A percentile compares a stretch with the other conserved stretches of the same genome.
Evolutionary conservation across 2,797 vertebrate genomes (phyloP).

Genomic region (Heliangelus exortis): DNA sequence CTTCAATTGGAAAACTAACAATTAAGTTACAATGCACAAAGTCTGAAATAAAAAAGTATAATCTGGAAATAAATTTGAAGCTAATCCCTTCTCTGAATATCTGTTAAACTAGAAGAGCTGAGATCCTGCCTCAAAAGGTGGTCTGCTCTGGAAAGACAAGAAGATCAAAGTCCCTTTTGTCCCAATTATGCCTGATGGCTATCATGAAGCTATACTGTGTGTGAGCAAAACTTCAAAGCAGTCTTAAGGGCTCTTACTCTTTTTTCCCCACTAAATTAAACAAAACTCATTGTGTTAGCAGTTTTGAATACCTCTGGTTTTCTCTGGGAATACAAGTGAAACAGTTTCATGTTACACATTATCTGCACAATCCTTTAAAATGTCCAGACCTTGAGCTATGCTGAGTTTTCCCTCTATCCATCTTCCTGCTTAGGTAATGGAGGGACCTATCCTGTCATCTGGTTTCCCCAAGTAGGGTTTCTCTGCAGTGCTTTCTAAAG

Average conservation of each 20-base stretch:
- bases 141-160: not conserved
- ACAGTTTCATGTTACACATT: not conserved
- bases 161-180: slow-evolving; percentile 46
- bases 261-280: not conserved
- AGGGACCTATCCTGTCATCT: not conserved
- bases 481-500: not conserved
- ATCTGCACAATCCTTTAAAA: not conserved
- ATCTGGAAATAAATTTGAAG: slow-evolving; percentile 15
- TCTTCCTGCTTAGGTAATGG: not conserved
- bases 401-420: not conserved
- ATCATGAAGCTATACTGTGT: not conserved
- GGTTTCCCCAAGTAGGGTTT: not conserved
- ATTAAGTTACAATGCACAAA: not conserved
- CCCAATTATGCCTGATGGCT: slow-evolving; percentile 33
- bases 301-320: slow-evolving; percentile 30
- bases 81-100: not conserved
- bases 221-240: slow-evolving; percentile 47
- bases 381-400: not conserved
- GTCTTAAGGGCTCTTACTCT: not conserved
- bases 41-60: not conserved
- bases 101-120: not conserved
- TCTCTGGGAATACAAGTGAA: slow-evolving; percentile 23
- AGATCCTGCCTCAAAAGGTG: slow-evolving; percentile 32
- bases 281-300: slow-evolving; percentile 21
- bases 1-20: not conserved